Evolutionary conservation across 1,140 invertebrate genomes (phyloP).

Genomic region (Nasonia giraulti): DNA sequence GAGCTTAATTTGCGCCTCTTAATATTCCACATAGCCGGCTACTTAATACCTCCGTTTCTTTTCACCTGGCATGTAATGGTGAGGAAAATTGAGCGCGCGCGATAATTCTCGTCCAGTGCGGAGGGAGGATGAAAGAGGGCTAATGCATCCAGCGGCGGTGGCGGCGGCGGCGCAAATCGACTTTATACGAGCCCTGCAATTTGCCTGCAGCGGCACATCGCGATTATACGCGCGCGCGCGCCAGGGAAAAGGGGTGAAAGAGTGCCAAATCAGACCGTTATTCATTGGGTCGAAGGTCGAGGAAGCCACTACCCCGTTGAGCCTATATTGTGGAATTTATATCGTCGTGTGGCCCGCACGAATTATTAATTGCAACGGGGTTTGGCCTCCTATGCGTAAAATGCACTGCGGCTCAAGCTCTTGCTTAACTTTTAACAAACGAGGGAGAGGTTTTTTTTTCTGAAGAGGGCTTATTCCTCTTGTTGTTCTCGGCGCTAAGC

Average conservation of each 20-base stretch:
- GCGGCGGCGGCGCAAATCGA: not conserved
- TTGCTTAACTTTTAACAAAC: slow-evolving; percentile 3
- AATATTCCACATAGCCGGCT: not conserved
- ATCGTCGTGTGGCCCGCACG: not conserved
- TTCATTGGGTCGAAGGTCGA: not conserved
- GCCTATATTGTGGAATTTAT: not conserved
- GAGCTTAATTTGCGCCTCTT: not conserved
- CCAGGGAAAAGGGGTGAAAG: not conserved
- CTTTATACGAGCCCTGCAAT: slow-evolving; percentile 13
- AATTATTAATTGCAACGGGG: not conserved
- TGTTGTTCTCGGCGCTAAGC: not conserved
- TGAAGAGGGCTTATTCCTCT: not conserved
- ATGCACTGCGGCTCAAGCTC: not conserved
- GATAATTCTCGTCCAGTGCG: not conserved
- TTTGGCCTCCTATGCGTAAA: not conserved
- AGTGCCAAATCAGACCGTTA: slow-evolving; percentile 3
- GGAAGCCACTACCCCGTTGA: too few species aligned
- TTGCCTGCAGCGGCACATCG: not conserved
- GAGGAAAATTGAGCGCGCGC: slow-evolving; percentile 19
- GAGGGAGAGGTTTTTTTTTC: not conserved
- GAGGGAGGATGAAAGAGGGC: not conserved
- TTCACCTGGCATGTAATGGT: not conserved
- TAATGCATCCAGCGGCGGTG: not conserved
- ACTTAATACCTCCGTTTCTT: not conserved
- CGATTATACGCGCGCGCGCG: not conserved